phyloP scores from a whole-genome alignment of 2,888 invertebrate genomes.

The Polymixis lichenea region DNA sequence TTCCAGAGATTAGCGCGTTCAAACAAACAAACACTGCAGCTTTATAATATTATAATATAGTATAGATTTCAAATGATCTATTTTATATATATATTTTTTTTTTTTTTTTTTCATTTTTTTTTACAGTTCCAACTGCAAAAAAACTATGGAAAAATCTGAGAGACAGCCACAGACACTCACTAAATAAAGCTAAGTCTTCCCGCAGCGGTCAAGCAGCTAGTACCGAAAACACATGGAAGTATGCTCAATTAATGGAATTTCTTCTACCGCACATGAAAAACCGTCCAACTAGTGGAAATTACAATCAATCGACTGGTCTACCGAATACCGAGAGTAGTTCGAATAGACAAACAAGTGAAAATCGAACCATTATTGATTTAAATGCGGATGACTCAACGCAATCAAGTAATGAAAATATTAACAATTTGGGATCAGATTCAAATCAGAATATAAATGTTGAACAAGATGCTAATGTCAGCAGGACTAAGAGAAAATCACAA shows the following conservation, averaged over 20 bases:
- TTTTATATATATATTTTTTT: conserved; percentile 1
- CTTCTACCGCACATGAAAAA: conserved; percentile 26
- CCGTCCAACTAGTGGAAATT: conserved; percentile 29
- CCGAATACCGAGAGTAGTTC: conserved; percentile 24
- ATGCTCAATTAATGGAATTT: conserved; percentile 23
- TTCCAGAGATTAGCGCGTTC: too few species aligned
- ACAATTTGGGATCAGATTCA: conserved; percentile 24
- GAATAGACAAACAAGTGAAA: conserved; percentile 20
- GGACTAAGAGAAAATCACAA: conserved; percentile 29
- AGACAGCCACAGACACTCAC: conserved; percentile 19
- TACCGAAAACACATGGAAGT: conserved; percentile 15
- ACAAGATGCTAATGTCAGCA: conserved; percentile 23
- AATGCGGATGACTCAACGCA: conserved; percentile 20
- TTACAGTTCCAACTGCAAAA: conserved; percentile 21
- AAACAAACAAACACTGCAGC: too few species aligned
- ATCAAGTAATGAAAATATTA: conserved; percentile 26
- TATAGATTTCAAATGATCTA: conserved; percentile 10
- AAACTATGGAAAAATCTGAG: conserved; percentile 17
- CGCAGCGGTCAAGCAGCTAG: conserved; percentile 14
- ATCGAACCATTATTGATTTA: conserved; percentile 16
- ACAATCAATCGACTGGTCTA: conserved; percentile 21
- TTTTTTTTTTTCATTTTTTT: conserved; percentile 4
- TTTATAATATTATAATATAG: too few species aligned
- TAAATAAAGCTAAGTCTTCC: conserved; percentile 18
- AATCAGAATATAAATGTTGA: conserved; percentile 32